phyloP scores from a whole-genome alignment of 2,113 vertebrate genomes.

The Sorex araneus region DNA sequence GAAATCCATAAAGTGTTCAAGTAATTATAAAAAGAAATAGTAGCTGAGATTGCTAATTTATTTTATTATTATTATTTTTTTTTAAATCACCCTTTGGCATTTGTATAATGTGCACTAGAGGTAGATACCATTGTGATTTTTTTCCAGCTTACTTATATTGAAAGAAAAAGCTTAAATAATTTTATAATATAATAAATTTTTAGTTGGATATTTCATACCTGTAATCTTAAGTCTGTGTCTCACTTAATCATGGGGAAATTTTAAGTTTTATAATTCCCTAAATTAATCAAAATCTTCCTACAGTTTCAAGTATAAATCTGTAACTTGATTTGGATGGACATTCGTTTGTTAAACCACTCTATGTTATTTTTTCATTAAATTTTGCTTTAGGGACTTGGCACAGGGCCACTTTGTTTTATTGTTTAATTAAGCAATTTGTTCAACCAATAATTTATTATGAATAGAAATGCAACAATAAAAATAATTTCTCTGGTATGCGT shows the following conservation, averaged over 20 bases:
- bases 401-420: background rate
- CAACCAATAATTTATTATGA: slow-evolving; percentile 13
- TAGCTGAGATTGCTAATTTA: background rate
- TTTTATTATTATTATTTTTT: no score
- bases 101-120: background rate
- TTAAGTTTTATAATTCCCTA: background rate
- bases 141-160: background rate
- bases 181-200: background rate
- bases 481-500: background rate
- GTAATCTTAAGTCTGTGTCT: background rate
- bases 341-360: background rate
- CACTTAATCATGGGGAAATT: background rate
- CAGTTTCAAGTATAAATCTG: background rate
- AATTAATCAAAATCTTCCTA: background rate
- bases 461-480: background rate
- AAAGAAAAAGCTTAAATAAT: background rate
- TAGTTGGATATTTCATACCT: background rate
- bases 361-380: background rate
- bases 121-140: background rate
- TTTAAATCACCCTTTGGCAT: background rate
- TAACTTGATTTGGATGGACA: background rate
- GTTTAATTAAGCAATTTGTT: background rate
- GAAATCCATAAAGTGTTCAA: no score
- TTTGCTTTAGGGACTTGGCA: background rate
- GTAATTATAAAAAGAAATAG: background rate